A percentile compares a stretch with the other conserved stretches of the same genome.
These are phyloP conservation scores for Drosophila diplacantha DNA, from an alignment of 2,888 invertebrate species.

Conservation along the genomic window DNA sequence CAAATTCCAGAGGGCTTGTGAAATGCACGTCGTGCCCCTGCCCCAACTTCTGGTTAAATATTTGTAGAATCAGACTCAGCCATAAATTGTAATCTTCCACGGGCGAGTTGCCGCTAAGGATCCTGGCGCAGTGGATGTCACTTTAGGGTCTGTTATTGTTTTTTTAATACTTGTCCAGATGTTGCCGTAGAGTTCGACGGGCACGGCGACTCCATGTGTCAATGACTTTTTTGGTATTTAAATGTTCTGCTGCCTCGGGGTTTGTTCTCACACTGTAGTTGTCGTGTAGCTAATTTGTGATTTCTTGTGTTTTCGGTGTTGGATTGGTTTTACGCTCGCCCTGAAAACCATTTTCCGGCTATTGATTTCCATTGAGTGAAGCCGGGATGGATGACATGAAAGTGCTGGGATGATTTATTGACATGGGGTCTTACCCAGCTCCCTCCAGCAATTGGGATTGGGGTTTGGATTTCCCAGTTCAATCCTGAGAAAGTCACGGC, in stretches of 20 bases:
- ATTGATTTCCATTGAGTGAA: constrained; percentile 58
- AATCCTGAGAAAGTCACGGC: constrained; percentile 15
- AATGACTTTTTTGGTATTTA: constrained; percentile 42
- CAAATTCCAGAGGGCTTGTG: constrained; percentile 57
- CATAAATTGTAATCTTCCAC: constrained; percentile 62
- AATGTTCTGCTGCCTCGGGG: constrained; percentile 35
- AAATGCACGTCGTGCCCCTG: constrained; percentile 51
- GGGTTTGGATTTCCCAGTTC: constrained; percentile 1
- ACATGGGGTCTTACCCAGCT: constrained; percentile 14
- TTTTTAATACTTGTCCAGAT: constrained; percentile 58
- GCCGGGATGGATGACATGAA: constrained; percentile 50
- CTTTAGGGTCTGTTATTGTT: constrained; percentile 39
- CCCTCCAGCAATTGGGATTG: constrained; percentile 2
- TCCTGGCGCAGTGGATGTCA: constrained; percentile 51
- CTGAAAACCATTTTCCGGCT: constrained; percentile 75
- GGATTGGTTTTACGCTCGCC: constrained; percentile 68
- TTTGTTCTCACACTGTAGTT: constrained; percentile 72
- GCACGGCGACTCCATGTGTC: constrained; percentile 54
- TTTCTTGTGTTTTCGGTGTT: constrained; percentile 70
- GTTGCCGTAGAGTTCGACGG: constrained; percentile 35
- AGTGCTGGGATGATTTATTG: constrained; percentile 66
- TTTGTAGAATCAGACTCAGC: constrained; percentile 38
- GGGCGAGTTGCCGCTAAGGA: constrained; percentile 43
- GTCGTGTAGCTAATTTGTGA: constrained; percentile 74
- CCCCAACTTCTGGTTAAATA: constrained; percentile 50